Base-by-base conservation (phyloP, 2,797 vertebrate genomes). In the Zenarchopterus dispar region DNA sequence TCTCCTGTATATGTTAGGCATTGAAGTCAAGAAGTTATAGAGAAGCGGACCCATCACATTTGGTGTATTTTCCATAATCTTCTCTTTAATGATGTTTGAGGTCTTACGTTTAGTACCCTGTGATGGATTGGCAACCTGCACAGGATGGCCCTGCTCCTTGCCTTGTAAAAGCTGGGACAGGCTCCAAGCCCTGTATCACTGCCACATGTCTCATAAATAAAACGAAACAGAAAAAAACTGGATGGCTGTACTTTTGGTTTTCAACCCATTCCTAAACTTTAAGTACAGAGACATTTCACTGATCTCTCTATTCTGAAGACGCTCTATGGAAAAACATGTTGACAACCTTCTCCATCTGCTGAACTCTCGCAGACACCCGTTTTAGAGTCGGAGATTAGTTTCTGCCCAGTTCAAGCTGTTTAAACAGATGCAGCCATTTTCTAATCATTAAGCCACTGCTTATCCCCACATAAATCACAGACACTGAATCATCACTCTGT, bases 371-470 rank as follows among this genome's bases (percentile, higher is more conserved):
- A 36, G 19, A 45, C 22, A 31, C 17, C 24, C 42, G 2, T 0
- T 39, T 36, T 15, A 46, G 22, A 50, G 44, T n/a, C 8, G 46
- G 28, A 31, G 24, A 33, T 51, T 47, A 50, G 16, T 11, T 58
- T 28, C 42, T 19, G 15, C 28, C 41, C 18, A 52, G 16, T 49
- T 75, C 1, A 22, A 50, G 16, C 0, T 57, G 33, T 60, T 72
- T 9, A 46, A 58, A 74, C n/a, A n/a, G 7, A 36, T 57, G 45
- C 17, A 5, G 9, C 45, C 22, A 28, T 45, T 6, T 39, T 39
- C 36, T 4, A 39, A 46, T 67, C 42, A 73, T 71, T 58, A 51
- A 48, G 2, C 45, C 23, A 16, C 65, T 13, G 39, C 33, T 61
- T 48, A 55, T 53, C 43, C 15, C 39, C 39, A 53, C n/a, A 59